Percentiles rank a stretch among this genome's conserved stretches.
Evolutionary conservation across 2,113 vertebrate genomes (phyloP).

Genomic region (Tichodroma muraria): DNA sequence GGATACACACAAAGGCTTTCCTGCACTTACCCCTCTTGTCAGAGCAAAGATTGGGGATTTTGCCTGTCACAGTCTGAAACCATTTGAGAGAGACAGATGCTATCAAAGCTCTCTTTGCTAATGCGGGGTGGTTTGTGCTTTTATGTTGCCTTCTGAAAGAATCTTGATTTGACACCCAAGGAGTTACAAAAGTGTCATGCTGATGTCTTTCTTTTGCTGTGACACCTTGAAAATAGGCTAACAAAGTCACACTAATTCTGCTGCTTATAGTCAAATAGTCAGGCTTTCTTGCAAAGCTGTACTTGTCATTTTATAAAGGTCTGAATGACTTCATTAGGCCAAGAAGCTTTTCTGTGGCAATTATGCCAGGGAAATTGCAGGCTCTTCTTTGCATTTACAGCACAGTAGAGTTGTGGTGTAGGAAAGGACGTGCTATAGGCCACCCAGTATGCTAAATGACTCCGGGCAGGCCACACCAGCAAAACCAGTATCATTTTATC

Average conservation of each 20-base stretch:
- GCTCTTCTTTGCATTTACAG: neutral
- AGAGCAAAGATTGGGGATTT: neutral
- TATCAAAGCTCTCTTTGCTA: neutral
- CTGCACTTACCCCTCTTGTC: neutral
- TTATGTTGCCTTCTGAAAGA: neutral
- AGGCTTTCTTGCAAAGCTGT: neutral
- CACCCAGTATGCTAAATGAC: neutral
- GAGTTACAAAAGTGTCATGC: rapidly evolving
- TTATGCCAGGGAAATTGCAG: neutral
- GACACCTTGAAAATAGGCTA: neutral
- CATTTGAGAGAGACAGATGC: neutral
- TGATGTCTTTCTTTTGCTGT: neutral
- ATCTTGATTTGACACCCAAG: neutral
- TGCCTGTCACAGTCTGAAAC: neutral
- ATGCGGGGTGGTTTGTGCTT: neutral
- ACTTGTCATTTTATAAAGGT: neutral
- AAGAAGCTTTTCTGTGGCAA: neutral
- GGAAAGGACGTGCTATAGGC: neutral
- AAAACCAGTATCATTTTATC: neutral
- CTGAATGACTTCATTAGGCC: neutral
- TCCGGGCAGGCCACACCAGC: neutral
- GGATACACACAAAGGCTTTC: neutral
- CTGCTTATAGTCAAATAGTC: neutral
- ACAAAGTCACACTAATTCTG: neutral
- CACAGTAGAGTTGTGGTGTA: too few relatives aligned